Percentiles rank a stretch among this genome's conserved stretches.
phyloP scores from a whole-genome alignment of 1,140 invertebrate species.

The Drosophila truncata region DNA sequence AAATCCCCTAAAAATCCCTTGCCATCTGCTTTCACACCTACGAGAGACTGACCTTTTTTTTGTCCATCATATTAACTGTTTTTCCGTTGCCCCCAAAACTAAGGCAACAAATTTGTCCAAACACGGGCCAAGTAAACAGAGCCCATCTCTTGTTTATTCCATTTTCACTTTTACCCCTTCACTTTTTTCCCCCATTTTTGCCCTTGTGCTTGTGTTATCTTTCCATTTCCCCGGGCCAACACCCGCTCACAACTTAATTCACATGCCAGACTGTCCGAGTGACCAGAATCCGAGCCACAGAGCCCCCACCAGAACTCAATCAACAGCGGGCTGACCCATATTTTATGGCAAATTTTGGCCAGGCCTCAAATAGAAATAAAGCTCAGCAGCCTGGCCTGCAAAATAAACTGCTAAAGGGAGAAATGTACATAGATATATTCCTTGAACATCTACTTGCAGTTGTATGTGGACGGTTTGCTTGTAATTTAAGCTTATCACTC shows the following conservation, averaged over 20 bases:
- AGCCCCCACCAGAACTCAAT: constrained; percentile 61
- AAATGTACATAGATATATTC: constrained; percentile 2
- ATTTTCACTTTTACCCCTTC: constrained; percentile 48
- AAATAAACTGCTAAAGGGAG: constrained; percentile 46
- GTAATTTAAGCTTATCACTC: constrained; percentile 78
- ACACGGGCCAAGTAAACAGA: constrained; percentile 48
- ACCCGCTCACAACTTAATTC: constrained; percentile 51
- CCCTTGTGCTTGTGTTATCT: constrained; percentile 28
- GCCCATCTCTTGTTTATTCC: constrained; percentile 41
- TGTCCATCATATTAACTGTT: constrained; percentile 1
- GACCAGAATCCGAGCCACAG: constrained; percentile 39
- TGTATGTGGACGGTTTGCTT: constrained; percentile 24
- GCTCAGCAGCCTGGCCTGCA: constrained; percentile 39
- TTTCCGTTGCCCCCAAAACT: constrained; percentile 12
- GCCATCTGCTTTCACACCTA: not conserved
- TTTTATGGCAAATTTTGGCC: constrained; percentile 66
- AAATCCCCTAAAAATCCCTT: not conserved
- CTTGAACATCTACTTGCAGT: constrained; percentile 12
- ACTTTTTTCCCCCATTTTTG: not conserved
- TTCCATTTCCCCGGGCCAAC: constrained; percentile 17
- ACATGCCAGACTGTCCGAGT: constrained; percentile 30
- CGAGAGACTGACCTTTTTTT: not conserved
- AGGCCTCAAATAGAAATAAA: constrained; percentile 60
- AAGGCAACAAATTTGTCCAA: constrained; percentile 38
- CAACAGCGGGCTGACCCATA: constrained; percentile 72